Evolutionary conservation across 2,888 invertebrate species (phyloP), one percentile per base, ranked within the genome.

Genomic region (Drosophila conformis): DNA sequence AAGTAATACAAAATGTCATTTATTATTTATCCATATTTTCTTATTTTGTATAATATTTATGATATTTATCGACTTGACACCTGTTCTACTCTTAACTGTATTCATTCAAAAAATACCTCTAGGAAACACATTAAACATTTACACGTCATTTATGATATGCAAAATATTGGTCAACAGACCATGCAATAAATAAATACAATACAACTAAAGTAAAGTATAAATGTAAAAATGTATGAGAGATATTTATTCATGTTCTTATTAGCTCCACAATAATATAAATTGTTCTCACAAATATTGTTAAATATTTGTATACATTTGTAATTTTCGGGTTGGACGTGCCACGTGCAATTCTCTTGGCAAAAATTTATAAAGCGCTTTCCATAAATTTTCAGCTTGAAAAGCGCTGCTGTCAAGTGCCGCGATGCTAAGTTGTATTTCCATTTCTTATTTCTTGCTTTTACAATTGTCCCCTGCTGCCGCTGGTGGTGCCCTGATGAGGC

Each of bases 341-440:
- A 51, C 51, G 25, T 21, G 65, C 21, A 29, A 64, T 59, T 76
- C 76, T 61, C 76, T 76, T 78, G 71, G 62, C 65, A 78, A 46
- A 72, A 72, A 76, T 78, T 59, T 59, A 52, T 66, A 78, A 78
- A 69, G 57, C 57, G 76, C 62, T 76, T 67, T 69, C 57, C 78
- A 78, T 78, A 76, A 76, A 78, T 78, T 78, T 25, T 53, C 18
- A 58, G 72, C 76, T 54, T 18, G 60, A 58, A 72, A 75, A 76
- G 75, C 63, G 78, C 51, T 77, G 52, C 63, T 76, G 73, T 75
- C 68, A 75, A 78, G 78, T 78, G 63, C 42, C 46, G n/a, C 38
- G 33, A 31, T 69, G 59, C 31, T 25, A 13, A 33, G 40, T n/a
- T 60, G 11, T 57, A 42, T 46, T 59, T 46, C 36, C 27, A 49